Evolutionary conservation across 2,113 vertebrate genomes (phyloP), one percentile per base, ranked within the genome.

Genomic region (Tamias sibiricus): DNA sequence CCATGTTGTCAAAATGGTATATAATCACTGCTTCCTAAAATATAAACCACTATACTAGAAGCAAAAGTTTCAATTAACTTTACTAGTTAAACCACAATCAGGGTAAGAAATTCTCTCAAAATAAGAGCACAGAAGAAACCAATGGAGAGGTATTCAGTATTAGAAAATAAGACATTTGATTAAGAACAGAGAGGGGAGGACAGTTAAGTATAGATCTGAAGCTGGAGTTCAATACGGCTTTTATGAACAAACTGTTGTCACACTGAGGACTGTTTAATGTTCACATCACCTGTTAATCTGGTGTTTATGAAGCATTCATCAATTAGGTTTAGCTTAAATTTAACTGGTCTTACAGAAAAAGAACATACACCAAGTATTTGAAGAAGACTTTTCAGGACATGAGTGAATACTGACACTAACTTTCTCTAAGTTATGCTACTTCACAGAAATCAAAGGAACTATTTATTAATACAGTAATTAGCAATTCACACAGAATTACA

Each of bases 61-160:
- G 16, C 32, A 96, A 95, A 79, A 40, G 54, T 90, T 96, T 88
- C 79, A 77, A 30, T 93, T 91, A 89, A 76, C n/a, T 83, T 87
- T 13, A 93, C 19, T 74, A 95, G 94, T 69, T 54, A 85, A 86
- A 62, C 28, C 62, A 91, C 93, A 97, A 83, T 84, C 28, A 79
- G 69, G 32, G 6, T 57, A 77, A 92, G 59, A 16, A 88, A 11
- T 35, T 87, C 35, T 62, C 6, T 26, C 44, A 59, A 89, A 88
- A 77, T 69, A 89, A 52, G 4, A 92, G 8, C 8, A 62, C 75
- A 87, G 91, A 97, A 90, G 10, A 90, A 82, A 87, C n/a, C n/a
- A n/a, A n/a, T n/a, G n/a, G n/a, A n/a, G n/a, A 20, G 30, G 13
- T 93, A 22, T 22, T 79, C 26, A 91, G 66, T 64, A 90, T 16